Evolutionary conservation across 2,797 vertebrate genomes (phyloP).

Genomic region (Luscinia megarhynchos): DNA sequence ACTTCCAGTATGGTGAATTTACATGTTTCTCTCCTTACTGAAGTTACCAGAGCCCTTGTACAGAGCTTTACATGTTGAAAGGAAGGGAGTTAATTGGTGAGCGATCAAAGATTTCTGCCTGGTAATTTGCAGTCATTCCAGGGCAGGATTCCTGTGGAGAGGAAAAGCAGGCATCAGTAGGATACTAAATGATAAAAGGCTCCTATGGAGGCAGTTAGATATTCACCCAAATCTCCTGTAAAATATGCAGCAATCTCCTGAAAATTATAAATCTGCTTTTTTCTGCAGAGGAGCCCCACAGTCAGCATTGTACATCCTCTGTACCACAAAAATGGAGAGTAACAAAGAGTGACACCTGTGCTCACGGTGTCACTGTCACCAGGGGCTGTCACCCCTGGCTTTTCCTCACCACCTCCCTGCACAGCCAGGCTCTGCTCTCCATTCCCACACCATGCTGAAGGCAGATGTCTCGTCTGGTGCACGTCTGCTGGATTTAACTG

Average conservation of each 20-base stretch:
- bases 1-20: neutral
- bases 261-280: neutral
- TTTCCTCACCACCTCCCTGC: fast-evolving
- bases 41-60: neutral
- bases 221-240: neutral
- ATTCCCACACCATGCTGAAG: neutral
- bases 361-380: no score
- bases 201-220: neutral
- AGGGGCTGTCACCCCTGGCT: fast-evolving
- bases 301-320: neutral
- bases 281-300: neutral
- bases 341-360: neutral
- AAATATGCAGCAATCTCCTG: neutral
- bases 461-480: neutral
- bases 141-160: conserved; percentile 32
- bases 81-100: conserved; percentile 41
- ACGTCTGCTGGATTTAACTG: neutral
- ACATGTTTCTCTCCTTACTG: neutral
- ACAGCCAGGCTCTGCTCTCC: fast-evolving
- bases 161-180: conserved; percentile 38
- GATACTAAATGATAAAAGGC: conserved; percentile 40
- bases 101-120: conserved; percentile 58
- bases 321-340: neutral
- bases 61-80: neutral
- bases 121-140: conserved; percentile 44